A percentile compares a stretch with the other conserved stretches of the same genome.
Conservation (phyloP, 1,140 invertebrate genomes). For the Luehdorfia chinensis region DNA sequence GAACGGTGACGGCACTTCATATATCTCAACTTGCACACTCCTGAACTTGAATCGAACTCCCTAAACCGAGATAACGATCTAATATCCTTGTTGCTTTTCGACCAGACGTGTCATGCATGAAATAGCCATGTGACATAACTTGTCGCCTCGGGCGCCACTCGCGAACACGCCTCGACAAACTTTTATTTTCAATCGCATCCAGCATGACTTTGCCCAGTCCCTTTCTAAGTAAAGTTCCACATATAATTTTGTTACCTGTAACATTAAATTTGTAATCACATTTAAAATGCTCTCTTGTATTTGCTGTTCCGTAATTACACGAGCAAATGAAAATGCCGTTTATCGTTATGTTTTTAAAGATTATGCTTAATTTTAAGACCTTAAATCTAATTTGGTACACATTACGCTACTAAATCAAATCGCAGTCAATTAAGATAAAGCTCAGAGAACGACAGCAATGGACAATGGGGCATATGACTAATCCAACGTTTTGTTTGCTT, state of each 20-base stretch:
- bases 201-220: background rate
- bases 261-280: slow-evolving; percentile 31
- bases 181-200: slow-evolving; percentile 18
- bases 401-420: slow-evolving; percentile 68
- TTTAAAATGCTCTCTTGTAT: slow-evolving; percentile 19
- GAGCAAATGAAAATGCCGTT: slow-evolving; percentile 8
- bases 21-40: slow-evolving; percentile 29
- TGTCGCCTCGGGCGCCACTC: slow-evolving; percentile 56
- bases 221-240: no score
- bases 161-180: slow-evolving; percentile 36
- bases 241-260: slow-evolving; percentile 27
- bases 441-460: slow-evolving; percentile 55
- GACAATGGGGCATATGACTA: slow-evolving; percentile 71
- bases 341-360: background rate
- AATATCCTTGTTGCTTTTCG: slow-evolving; percentile 67
- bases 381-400: slow-evolving; percentile 6
- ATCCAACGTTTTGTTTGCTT: slow-evolving; percentile 63
- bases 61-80: slow-evolving; percentile 52
- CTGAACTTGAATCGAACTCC: slow-evolving; percentile 47
- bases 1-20: slow-evolving; percentile 34
- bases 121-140: slow-evolving; percentile 59
- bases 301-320: slow-evolving; percentile 17
- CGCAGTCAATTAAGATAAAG: slow-evolving; percentile 74
- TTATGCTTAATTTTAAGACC: slow-evolving; percentile 1
- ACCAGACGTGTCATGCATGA: slow-evolving; percentile 47